Evolutionary conservation across 2,888 invertebrate genomes (phyloP), one percentile per base, ranked within the genome.

Genomic region (Stomorhina lunata): DNA sequence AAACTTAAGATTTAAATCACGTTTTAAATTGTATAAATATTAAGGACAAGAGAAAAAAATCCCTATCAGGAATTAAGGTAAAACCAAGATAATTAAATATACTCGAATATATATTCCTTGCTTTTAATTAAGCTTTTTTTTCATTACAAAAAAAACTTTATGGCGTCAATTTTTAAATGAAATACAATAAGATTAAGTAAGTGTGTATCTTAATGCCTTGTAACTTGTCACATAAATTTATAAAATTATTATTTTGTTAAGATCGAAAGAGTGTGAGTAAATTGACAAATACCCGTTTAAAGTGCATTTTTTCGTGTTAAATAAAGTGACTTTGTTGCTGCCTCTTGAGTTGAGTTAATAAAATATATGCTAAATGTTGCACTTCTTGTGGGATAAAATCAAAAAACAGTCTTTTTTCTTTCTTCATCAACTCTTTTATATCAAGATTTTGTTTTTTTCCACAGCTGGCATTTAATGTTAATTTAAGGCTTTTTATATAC

Each of bases 11-110:
- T 53, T 75, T 71, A 79, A 75, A 82, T 71, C 81, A 82, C 79
- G 73, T 82, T 75, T 82, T 66, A 66, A 82, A 82, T 82, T 82
- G 79, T 75, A 68, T 57, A 34, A 27, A 66, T 72, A 61, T 57
- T 25, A 34, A 10, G 20, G 37, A 10, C 12, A 22, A 22, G 22
- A 48, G 12, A 22, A 22, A 17, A 15, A 43, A 6, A 7, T 15
- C 5, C n/a, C n/a, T n/a, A n/a, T n/a, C n/a, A n/a, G 7, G 5
- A 17, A 17, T 17, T 12, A 43, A 43, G 17, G 5, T 17, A 40
- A 40, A 40, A n/a, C 40, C n/a, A 40, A 40, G 40, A 40, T 40
- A 15, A n/a, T 40, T 40, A 40, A 15, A 15, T 40, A 40, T 15
- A 40, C n/a, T 40, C 15, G 40, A 40, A 15, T 40, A 15, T 15